Evolutionary conservation across 1,140 invertebrate species (phyloP).

Genomic region (Maniola jurtina): DNA sequence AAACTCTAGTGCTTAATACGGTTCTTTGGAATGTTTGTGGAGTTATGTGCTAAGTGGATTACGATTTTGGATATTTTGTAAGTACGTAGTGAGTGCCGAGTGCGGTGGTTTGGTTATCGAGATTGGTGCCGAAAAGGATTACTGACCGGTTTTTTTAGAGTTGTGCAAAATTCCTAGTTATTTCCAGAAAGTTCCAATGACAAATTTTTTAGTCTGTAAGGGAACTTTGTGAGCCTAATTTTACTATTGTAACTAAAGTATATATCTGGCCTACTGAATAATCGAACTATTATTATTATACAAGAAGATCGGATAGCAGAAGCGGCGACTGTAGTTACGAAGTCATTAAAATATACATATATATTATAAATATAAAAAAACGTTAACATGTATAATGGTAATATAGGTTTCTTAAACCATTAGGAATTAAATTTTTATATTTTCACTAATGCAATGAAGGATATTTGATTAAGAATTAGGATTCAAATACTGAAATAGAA

Average conservation of each 20-base stretch:
- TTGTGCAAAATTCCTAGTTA: slow-evolving; percentile 59
- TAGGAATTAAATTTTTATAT: slow-evolving; percentile 75
- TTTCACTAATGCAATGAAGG: slow-evolving; percentile 73
- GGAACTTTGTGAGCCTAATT: slow-evolving; percentile 65
- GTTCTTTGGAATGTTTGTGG: slow-evolving; percentile 34
- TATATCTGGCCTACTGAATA: slow-evolving; percentile 69
- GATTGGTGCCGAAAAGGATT: slow-evolving; percentile 35
- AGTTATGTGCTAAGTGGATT: slow-evolving; percentile 43
- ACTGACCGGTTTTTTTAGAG: slow-evolving; percentile 31
- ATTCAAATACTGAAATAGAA: slow-evolving; percentile 55
- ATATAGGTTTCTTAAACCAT: slow-evolving; percentile 75
- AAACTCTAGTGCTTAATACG: slow-evolving; percentile 39
- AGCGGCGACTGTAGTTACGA: slow-evolving; percentile 54
- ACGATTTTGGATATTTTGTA: slow-evolving; percentile 42
- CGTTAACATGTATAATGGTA: slow-evolving; percentile 72
- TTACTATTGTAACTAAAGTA: slow-evolving; percentile 64
- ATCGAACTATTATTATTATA: slow-evolving; percentile 70
- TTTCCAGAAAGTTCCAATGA: slow-evolving; percentile 59
- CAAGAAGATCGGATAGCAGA: slow-evolving; percentile 43
- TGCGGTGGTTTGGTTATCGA: slow-evolving; percentile 21
- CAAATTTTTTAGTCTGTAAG: slow-evolving; percentile 55
- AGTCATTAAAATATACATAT: slow-evolving; percentile 64
- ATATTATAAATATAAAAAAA: slow-evolving; percentile 62
- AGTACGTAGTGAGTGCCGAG: slow-evolving; percentile 43
- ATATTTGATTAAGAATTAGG: slow-evolving; percentile 68